Base-by-base conservation (phyloP, 2,113 vertebrate genomes). In the Octodon degus region DNA sequence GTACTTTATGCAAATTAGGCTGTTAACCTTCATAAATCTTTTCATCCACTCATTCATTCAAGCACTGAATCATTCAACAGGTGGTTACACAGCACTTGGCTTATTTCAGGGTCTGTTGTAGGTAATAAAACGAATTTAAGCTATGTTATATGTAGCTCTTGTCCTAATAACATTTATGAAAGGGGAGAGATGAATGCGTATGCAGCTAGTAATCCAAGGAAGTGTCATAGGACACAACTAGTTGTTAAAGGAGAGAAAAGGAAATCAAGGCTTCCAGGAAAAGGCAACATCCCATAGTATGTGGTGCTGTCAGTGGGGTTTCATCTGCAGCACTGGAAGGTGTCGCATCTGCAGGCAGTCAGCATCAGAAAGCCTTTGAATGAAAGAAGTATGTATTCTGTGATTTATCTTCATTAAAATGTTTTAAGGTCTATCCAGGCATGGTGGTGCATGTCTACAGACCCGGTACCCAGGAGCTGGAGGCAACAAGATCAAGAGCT, bases 401-500 rank as follows among this genome's bases (percentile, higher is more conserved):
- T 74, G n/a, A 88, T 81, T 93, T 77, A 19, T 86, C n/a, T 50
- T 91, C 32, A 43, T 90, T 70, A 40, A 77, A 62, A 47, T 82
- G 9, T 34, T 81, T 55, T 65, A 95, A 53, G 16, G 77, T 83
- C 72, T 80, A 20, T 30, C 8, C 30, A 34, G 77, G 30, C 47
- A 32, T 34, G 77, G 30, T 80, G 77, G 50, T 34, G 1, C 77
- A 32, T 80, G 25, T 17, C 14, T 32, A 30, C 34, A 53, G 32
- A 34, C 47, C 47, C 8, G 34, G 30, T 17, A 55, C 50, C 7
- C 19, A 32, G 30, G 50, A 34, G 8, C 77, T 11, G 13, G 17
- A 55, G 77, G 30, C 50, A 80, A 53, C 47, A 53, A 11, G 30
- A 80, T 80, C 30, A 80, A 53, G 50, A 80, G 19, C 50, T 34